Base-by-base conservation (phyloP, 2,888 invertebrate genomes). In the Chrysina gloriosa region DNA sequence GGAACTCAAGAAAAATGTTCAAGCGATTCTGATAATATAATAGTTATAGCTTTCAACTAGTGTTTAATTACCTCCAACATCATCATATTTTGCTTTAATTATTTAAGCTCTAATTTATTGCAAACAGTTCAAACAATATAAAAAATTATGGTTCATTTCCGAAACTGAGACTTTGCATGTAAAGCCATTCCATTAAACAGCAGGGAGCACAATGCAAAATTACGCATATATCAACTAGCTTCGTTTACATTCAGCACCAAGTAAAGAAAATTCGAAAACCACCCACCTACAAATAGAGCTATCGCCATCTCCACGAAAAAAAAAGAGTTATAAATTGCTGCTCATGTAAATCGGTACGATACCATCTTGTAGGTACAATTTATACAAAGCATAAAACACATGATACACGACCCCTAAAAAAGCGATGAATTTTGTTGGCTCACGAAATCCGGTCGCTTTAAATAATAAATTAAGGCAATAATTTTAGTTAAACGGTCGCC, bases 381-480 rank as follows among this genome's bases (percentile, higher is more conserved):
- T 39, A 61, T 23, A 45, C 61, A 45, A 61, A 61, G 42, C 27
- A 42, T 39, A 61, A 45, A 61, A 42, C 21, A 47, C 25, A 47
- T 63, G 16, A 63, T 47, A 63, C 19, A 29, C 9, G 16, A 27
- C 27, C 25, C 45, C 11, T 11, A 63, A 47, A 47, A 63, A 47
- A 29, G 9, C 56, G 16, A 61, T 5, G 39, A 39, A 36, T 21
- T 42, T 16, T 9, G 45, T 25, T 42, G 19, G 3, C 45, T 27
- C 63, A 31, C 47, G 42, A 29, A 45, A 31, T 42, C 25, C 42
- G 11, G 45, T 23, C 23, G 23, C 14, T 42, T 63, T 47, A 63
- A 63, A 42, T 47, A 63, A 63, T 63, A 63, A 63, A 63, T 47
- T 63, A 47, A 16, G 47, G 27, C 21, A 42, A 45, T 63, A 63